These are phyloP conservation scores for Gastrophysa polygoni DNA, from an alignment of 2,888 invertebrate genomes.

Conservation along the genomic window DNA sequence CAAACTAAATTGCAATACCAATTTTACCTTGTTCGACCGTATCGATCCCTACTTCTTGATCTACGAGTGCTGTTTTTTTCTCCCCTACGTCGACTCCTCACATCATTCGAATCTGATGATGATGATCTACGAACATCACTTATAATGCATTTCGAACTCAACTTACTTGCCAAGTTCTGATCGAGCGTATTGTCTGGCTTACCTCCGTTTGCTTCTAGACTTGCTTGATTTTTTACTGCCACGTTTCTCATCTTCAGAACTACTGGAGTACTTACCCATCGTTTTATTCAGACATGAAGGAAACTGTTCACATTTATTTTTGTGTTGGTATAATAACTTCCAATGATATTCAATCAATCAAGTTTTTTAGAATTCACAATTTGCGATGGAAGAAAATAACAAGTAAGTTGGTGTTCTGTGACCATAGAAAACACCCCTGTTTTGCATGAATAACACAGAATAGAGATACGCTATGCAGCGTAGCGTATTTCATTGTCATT, in stretches of 20 bases:
- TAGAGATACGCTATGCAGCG: too few species aligned
- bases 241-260: conserved; percentile 55
- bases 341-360: too few species aligned
- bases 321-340: too few species aligned
- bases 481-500: too few species aligned
- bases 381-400: too few species aligned
- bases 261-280: conserved; percentile 59
- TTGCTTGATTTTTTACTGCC: conserved; percentile 52
- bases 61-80: conserved; percentile 43
- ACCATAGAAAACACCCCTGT: too few species aligned
- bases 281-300: too few species aligned
- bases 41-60: conserved; percentile 48
- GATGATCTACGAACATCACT: conserved; percentile 49
- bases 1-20: neutral
- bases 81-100: conserved; percentile 43
- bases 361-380: too few species aligned
- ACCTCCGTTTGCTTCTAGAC: conserved; percentile 54
- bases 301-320: too few species aligned
- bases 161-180: conserved; percentile 26
- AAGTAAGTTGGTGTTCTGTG: too few species aligned
- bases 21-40: conserved; percentile 45
- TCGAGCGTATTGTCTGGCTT: conserved; percentile 40
- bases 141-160: conserved; percentile 35
- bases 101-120: conserved; percentile 51
- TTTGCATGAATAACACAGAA: too few species aligned